Conservation (phyloP, 2,888 invertebrate species). For the Malthinus seriepunctatus region DNA sequence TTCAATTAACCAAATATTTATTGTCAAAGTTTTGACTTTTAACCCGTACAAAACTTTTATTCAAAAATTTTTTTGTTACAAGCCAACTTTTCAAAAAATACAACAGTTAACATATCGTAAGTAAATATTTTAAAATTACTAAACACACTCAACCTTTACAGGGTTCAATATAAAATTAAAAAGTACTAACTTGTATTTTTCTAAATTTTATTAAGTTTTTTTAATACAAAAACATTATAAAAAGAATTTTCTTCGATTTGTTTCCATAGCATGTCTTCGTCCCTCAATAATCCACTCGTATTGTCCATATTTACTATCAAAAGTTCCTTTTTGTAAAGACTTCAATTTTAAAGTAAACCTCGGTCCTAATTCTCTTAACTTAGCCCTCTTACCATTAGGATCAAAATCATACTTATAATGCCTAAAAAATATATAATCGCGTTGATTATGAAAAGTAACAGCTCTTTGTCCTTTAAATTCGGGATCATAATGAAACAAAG, state of each 20-base stretch:
- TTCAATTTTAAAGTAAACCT: slow-evolving; percentile 91
- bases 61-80: background rate
- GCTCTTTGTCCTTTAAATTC: slow-evolving; percentile 92
- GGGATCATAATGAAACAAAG: slow-evolving; percentile 94
- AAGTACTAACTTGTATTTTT: background rate
- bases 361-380: slow-evolving; percentile 92
- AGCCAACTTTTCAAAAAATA: background rate
- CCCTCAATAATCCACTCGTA: slow-evolving; percentile 95
- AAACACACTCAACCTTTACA: too few species aligned
- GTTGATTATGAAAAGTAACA: slow-evolving; percentile 98
- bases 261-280: slow-evolving; percentile 91
- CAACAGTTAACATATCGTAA: background rate
- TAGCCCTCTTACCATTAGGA: slow-evolving; percentile 72
- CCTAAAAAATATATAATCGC: slow-evolving; percentile 98
- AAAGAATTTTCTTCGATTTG: slow-evolving; percentile 89
- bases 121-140: too few species aligned
- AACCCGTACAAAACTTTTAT: too few species aligned
- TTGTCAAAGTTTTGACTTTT: background rate
- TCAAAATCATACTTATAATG: slow-evolving; percentile 82
- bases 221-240: slow-evolving; percentile 60
- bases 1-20: background rate
- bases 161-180: background rate
- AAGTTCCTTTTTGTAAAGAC: slow-evolving; percentile 95
- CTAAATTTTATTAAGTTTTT: background rate
- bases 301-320: slow-evolving; percentile 95